Conservation (phyloP, 1,140 invertebrate genomes). For the Batillaria attramentaria region DNA sequence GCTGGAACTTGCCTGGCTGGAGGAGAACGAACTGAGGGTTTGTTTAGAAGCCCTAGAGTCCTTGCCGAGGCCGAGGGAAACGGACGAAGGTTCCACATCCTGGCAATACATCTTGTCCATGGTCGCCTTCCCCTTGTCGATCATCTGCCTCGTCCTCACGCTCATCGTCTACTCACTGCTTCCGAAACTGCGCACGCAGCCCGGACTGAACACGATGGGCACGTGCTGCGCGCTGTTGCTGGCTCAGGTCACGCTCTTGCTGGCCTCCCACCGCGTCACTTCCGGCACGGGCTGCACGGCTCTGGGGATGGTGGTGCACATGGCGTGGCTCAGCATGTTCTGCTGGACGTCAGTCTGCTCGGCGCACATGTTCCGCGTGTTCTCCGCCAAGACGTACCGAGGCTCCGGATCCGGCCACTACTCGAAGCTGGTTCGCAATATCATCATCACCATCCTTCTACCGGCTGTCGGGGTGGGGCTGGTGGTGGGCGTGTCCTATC, state of each 20-base stretch:
- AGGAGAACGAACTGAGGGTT: not conserved
- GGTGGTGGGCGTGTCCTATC: not conserved
- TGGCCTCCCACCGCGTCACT: not conserved
- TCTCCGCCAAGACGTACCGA: conserved; percentile 1
- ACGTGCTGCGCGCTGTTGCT: conserved; percentile 9
- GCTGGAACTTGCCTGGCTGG: not conserved
- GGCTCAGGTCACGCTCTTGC: conserved; percentile 23
- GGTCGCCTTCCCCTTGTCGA: conserved; percentile 18
- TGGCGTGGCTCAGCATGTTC: conserved; percentile 14
- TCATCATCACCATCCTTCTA: not conserved
- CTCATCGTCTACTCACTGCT: conserved; percentile 10
- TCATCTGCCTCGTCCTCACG: conserved; percentile 5
- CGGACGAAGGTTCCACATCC: too few species aligned
- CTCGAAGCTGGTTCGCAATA: not conserved
- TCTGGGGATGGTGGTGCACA: conserved; percentile 1
- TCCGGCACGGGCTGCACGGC: not conserved
- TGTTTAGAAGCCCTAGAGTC: not conserved
- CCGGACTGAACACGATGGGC: conserved; percentile 29
- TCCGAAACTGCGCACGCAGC: conserved; percentile 16
- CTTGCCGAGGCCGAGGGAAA: not conserved
- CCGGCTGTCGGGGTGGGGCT: not conserved
- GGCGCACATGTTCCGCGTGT: conserved; percentile 18
- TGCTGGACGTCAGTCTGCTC: conserved; percentile 24
- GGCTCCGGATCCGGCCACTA: not conserved
- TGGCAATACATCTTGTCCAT: conserved; percentile 17